phyloP scores from a whole-genome alignment of 1,140 invertebrate genomes.

The Tribolium castaneum region DNA sequence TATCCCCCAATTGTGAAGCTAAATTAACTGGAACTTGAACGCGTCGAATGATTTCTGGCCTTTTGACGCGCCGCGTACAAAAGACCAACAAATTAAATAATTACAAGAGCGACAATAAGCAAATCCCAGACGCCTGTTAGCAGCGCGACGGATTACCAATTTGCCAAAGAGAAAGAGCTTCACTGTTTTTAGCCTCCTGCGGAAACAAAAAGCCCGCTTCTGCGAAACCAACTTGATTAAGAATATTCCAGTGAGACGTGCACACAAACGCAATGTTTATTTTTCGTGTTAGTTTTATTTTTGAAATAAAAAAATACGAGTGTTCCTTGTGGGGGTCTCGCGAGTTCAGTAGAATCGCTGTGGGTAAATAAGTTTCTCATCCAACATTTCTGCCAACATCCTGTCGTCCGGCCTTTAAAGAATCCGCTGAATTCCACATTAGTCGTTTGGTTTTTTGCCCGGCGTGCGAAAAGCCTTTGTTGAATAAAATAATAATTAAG shows the following conservation, averaged over 20 bases:
- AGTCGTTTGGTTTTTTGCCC: neutral
- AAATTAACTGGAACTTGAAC: conserved; percentile 31
- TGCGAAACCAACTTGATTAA: neutral
- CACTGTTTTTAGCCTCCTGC: neutral
- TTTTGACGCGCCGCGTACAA: conserved; percentile 6
- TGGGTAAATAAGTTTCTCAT: no score
- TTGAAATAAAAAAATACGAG: no score
- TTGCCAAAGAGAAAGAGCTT: neutral
- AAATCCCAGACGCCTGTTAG: neutral
- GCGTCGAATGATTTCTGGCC: neutral
- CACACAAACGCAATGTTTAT: no score
- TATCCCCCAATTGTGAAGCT: conserved; percentile 26
- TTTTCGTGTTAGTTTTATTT: no score
- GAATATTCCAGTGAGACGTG: no score
- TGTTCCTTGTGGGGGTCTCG: no score
- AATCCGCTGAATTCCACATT: neutral
- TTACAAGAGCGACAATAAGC: conserved; percentile 15
- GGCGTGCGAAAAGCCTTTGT: neutral
- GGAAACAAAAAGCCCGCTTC: neutral
- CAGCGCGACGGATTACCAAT: neutral
- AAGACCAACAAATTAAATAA: conserved; percentile 27
- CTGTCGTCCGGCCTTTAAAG: no score
- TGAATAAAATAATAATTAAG: conserved; percentile 32
- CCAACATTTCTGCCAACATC: no score
- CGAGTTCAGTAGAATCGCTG: no score